These are phyloP conservation scores for Sitta carolinensis DNA, from an alignment of 2,797 vertebrate species.

Conservation along the genomic window DNA sequence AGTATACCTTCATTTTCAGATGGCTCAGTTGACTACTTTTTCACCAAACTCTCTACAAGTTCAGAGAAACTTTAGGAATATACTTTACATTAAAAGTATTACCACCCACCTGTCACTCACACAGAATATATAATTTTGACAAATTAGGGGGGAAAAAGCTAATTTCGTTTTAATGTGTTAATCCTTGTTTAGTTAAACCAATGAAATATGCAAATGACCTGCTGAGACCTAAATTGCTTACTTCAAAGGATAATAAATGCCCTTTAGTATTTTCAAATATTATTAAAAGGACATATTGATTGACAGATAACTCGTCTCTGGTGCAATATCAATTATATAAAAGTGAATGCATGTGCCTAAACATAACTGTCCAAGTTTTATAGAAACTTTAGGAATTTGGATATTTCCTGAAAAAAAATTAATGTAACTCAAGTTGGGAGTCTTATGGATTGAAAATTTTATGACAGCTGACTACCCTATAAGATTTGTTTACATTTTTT, in stretches of 20 bases:
- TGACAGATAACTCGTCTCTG: constrained; percentile 4
- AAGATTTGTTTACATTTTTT: background rate
- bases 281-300: constrained; percentile 36
- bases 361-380: background rate
- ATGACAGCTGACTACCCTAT: background rate
- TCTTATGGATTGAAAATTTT: constrained; percentile 3
- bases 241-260: constrained; percentile 68
- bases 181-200: constrained; percentile 67
- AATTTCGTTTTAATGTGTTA: constrained; percentile 75
- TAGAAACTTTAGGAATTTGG: background rate
- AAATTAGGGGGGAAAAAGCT: constrained; percentile 49
- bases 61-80: constrained; percentile 58
- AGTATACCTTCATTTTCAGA: background rate
- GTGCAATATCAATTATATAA: background rate
- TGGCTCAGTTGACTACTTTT: background rate
- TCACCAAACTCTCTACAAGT: constrained; percentile 38
- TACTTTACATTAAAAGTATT: constrained; percentile 47
- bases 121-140: constrained; percentile 68
- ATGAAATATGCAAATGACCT: constrained; percentile 69
- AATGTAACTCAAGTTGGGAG: background rate
- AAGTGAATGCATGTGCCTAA: background rate
- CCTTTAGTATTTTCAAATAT: constrained; percentile 50
- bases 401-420: background rate
- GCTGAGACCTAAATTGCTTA: constrained; percentile 59
- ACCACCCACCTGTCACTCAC: constrained; percentile 51